Conservation (phyloP, 2,888 invertebrate species). For the Atherix ibis region DNA sequence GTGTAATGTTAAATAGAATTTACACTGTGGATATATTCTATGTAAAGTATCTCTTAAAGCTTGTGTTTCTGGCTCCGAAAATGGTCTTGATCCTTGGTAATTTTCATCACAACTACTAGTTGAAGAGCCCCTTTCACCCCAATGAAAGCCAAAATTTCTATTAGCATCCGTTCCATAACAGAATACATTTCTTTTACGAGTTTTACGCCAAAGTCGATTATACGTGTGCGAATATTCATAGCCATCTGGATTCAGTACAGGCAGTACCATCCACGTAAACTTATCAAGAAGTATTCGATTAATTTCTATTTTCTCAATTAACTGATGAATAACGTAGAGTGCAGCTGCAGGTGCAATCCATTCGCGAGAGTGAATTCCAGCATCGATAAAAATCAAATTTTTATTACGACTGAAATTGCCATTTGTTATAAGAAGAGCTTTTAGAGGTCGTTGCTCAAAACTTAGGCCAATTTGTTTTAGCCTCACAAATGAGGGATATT, state of each 20-base stretch:
- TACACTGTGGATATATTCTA: constrained; percentile 12
- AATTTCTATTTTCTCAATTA: constrained; percentile 32
- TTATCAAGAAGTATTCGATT: constrained; percentile 32
- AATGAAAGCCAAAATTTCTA: constrained; percentile 49
- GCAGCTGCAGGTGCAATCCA: constrained; percentile 41
- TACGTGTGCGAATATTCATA: constrained; percentile 34
- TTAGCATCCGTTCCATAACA: constrained; percentile 53
- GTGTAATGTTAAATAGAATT: constrained; percentile 19
- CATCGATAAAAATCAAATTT: constrained; percentile 8
- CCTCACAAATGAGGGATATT: constrained; percentile 1
- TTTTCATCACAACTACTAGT: constrained; percentile 33
- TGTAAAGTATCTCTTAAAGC: constrained; percentile 7
- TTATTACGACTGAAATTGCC: constrained; percentile 19
- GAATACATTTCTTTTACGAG: constrained; percentile 30
- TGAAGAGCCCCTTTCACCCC: constrained; percentile 36
- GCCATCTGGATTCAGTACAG: constrained; percentile 47
- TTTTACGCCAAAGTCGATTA: constrained; percentile 42
- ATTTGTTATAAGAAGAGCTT: constrained; percentile 40
- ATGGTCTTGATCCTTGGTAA: constrained; percentile 37
- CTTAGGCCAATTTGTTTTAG: constrained; percentile 8
- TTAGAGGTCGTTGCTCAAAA: constrained; percentile 21
- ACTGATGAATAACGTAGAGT: constrained; percentile 36
- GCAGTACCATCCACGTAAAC: constrained; percentile 44
- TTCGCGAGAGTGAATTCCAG: constrained; percentile 39
- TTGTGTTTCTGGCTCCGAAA: constrained; percentile 41